Base-by-base conservation (phyloP, 2,113 vertebrate genomes). In the Sitta europaea region DNA sequence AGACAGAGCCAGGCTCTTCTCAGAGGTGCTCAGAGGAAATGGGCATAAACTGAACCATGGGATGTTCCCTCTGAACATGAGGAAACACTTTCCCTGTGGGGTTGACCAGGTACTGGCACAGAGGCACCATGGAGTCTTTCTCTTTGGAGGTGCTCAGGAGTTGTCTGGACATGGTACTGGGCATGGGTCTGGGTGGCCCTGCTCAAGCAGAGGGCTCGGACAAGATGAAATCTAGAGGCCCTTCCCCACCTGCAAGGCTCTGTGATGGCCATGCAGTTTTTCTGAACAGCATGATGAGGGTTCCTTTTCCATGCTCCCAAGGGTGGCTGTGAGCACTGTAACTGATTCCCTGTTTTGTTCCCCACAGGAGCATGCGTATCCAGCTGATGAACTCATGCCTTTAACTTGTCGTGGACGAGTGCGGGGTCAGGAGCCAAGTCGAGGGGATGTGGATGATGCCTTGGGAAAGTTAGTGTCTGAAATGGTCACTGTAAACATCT, bases 371-470 rank as follows among this genome's bases (percentile, higher is more conserved):
- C 99, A 99, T 75, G 99, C 99, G 1, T 99, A 99, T 93, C 99
- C 99, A 95, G 99, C 99, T 29, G 99, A 99, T 87, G 99, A 99
- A 96, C 98, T 99, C 90, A 99, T 99, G 99, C 99, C 99, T 90
- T 98, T 99, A 86, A 99, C 99, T 33, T 99, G 99, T 74, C 98
- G 99, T 94, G 99, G 99, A 71, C 98, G 99, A 90, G 98, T 99
- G 59, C 98, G 99, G 92, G 99, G 99, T 55, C 98, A 99, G 81
- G 99, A 99, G 88, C 99, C 99, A 13, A 99, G 99, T 92, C 98
- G 99, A 86, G 99, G 99, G 47, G 99, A 99, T 10, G 98, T 99
- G 47, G 99, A 99, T 51, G 99, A 99, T 58, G 99, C 99, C 31
- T 97, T 99, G 96, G 99, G 99, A 96, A 99, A 99, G 99, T 99